These are phyloP conservation scores for Columba guinea DNA, from an alignment of 2,797 vertebrate species.

Conservation along the genomic window DNA sequence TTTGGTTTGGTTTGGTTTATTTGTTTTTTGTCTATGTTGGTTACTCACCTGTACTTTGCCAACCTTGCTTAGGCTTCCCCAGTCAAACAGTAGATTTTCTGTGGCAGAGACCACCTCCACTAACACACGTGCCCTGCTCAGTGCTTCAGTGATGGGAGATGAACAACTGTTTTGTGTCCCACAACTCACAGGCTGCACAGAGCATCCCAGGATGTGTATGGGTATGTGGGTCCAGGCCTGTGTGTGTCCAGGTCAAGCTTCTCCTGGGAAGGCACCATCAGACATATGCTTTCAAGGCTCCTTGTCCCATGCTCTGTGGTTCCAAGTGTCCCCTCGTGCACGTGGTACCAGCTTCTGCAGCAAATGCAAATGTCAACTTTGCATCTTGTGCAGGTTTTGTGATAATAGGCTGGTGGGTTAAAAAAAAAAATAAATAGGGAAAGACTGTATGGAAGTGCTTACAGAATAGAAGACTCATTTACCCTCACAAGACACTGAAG, in stretches of 20 bases:
- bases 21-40: not conserved
- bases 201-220: rapidly evolving
- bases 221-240: not conserved
- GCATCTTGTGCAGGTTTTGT: not conserved
- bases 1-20: no score
- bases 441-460: not conserved
- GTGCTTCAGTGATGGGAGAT: rapidly evolving
- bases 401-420: not conserved
- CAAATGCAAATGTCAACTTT: not conserved
- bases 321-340: rapidly evolving
- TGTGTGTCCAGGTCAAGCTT: rapidly evolving
- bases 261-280: not conserved
- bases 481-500: not conserved
- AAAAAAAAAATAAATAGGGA: not conserved
- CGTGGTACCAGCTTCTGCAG: not conserved
- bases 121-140: not conserved
- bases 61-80: not conserved
- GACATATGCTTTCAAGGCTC: not conserved
- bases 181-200: not conserved
- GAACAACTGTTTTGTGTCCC: not conserved
- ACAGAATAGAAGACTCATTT: not conserved
- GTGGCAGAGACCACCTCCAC: not conserved
- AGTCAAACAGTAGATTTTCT: not conserved
- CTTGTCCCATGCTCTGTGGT: not conserved
- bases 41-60: not conserved